Percentiles rank a stretch among this genome's conserved stretches.
Conservation (phyloP, 2,113 vertebrate genomes). For the Tragulus kanchil region DNA sequence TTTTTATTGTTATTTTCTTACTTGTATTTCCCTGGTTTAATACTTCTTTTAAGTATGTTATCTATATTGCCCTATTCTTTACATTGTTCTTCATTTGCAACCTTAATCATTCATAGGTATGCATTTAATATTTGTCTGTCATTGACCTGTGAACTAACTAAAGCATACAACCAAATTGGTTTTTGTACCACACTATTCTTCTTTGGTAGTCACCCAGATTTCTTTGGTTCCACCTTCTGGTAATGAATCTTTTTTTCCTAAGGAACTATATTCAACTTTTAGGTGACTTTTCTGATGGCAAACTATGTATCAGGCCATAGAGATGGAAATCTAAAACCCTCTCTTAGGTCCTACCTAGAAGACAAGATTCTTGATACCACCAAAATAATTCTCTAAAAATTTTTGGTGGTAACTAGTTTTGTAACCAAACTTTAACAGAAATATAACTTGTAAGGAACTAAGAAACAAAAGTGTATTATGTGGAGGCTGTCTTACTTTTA, state of each 20-base stretch:
- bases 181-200: background rate
- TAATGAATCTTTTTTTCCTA: background rate
- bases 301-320: background rate
- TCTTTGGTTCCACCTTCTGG: background rate
- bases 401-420: background rate
- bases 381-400: background rate
- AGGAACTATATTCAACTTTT: background rate
- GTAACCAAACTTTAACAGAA: background rate
- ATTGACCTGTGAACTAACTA: background rate
- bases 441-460: background rate
- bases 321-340: background rate
- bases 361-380: background rate
- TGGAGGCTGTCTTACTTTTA: conserved; percentile 23
- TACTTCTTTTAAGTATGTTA: background rate
- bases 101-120: background rate
- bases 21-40: background rate
- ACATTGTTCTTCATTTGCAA: background rate
- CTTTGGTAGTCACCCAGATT: background rate
- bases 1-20: background rate
- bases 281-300: background rate
- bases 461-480: background rate
- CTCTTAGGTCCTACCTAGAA: background rate
- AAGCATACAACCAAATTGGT: background rate
- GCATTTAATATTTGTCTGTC: background rate
- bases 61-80: background rate